These are phyloP conservation scores for Anastrepha obliqua DNA, from an alignment of 1,140 invertebrate genomes.

Conservation along the genomic window DNA sequence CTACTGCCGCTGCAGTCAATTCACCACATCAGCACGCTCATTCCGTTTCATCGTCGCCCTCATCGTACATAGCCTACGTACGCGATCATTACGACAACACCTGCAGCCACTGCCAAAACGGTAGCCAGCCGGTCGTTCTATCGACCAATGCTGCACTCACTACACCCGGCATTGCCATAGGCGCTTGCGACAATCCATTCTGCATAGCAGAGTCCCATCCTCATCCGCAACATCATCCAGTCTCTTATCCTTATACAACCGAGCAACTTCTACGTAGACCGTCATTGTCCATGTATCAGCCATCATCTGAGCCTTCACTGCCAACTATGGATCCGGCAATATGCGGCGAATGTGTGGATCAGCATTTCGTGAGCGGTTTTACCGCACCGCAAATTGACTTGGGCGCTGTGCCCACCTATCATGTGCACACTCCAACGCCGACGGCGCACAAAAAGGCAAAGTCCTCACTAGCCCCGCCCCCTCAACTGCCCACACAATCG, in stretches of 20 bases:
- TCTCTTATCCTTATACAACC: conserved; percentile 66
- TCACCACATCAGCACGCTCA: conserved; percentile 65
- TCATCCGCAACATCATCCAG: conserved; percentile 70
- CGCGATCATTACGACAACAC: conserved; percentile 72
- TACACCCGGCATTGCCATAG: conserved; percentile 66
- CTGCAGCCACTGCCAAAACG: conserved; percentile 72
- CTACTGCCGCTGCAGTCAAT: conserved; percentile 57
- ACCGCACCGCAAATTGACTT: conserved; percentile 69
- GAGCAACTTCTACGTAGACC: conserved; percentile 66
- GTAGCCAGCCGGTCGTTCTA: conserved; percentile 70
- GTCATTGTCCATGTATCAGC: conserved; percentile 67
- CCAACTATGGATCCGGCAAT: conserved; percentile 69
- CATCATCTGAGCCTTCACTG: conserved; percentile 60
- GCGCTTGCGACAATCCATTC: conserved; percentile 68
- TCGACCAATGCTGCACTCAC: conserved; percentile 70
- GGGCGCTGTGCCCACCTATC: conserved; percentile 69
- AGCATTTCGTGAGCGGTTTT: conserved; percentile 68
- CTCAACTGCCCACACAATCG: conserved; percentile 68
- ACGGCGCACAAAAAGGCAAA: conserved; percentile 68
- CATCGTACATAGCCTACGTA: conserved; percentile 70
- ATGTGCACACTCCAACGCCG: conserved; percentile 71
- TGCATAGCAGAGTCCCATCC: conserved; percentile 71
- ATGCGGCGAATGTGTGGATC: conserved; percentile 72
- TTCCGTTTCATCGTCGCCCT: conserved; percentile 68
- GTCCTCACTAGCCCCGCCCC: conserved; percentile 64